These are phyloP conservation scores for Sepiola atlantica DNA, from an alignment of 2,888 invertebrate genomes.

Conservation along the genomic window DNA sequence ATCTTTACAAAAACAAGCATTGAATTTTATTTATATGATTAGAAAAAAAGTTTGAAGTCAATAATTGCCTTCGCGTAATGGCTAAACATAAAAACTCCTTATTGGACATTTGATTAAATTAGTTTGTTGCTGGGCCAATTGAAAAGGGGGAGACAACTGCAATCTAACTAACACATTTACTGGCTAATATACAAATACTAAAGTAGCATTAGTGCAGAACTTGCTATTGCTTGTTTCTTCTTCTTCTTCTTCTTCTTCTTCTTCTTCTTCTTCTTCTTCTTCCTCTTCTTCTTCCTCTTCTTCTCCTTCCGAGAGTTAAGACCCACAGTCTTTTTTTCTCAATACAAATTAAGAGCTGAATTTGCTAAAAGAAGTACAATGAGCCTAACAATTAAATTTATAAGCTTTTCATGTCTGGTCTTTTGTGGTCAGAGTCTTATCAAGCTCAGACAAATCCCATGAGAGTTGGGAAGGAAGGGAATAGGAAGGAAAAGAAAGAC, in stretches of 20 bases:
- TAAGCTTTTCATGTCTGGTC: slow-evolving; percentile 32
- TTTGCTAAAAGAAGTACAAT: not conserved
- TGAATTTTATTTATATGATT: not conserved
- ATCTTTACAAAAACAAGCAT: slow-evolving; percentile 32
- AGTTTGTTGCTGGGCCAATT: not conserved
- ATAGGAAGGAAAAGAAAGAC: not conserved
- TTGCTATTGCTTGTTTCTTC: not conserved
- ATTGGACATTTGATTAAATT: slow-evolving; percentile 22
- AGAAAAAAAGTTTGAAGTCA: slow-evolving; percentile 22
- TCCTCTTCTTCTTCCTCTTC: not conserved
- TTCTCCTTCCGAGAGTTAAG: not conserved
- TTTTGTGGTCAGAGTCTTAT: not conserved
- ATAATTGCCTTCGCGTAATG: not conserved
- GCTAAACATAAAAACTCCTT: not conserved
- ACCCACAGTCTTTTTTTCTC: not conserved
- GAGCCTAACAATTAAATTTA: not conserved
- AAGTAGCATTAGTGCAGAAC: slow-evolving; percentile 14
- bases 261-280: not conserved
- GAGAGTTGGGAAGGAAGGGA: not conserved
- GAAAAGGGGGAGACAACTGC: not conserved
- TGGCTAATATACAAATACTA: not conserved
- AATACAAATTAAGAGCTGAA: not conserved
- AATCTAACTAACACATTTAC: not conserved
- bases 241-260: not conserved
- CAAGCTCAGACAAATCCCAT: not conserved